A percentile compares a stretch with the other conserved stretches of the same genome.
Evolutionary conservation across 1,140 invertebrate species (phyloP).

Genomic region (Mesaphorura yosii): DNA sequence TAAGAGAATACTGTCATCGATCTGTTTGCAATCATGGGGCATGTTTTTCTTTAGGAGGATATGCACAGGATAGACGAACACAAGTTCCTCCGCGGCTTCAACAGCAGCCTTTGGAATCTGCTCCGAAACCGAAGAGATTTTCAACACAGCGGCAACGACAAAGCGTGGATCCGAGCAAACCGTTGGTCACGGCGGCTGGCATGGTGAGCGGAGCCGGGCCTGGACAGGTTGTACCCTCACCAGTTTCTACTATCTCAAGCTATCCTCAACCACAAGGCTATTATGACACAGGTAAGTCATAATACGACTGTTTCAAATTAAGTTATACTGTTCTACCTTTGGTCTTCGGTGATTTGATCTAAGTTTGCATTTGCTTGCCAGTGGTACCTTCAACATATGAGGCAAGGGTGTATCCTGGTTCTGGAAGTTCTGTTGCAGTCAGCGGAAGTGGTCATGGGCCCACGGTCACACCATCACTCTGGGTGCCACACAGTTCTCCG

Average conservation of each 20-base stretch:
- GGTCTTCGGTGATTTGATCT: constrained; percentile 3
- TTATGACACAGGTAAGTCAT: constrained; percentile 26
- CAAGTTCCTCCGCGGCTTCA: constrained; percentile 37
- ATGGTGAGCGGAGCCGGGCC: constrained; percentile 2
- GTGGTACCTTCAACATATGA: constrained; percentile 21
- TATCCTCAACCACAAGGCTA: constrained; percentile 18
- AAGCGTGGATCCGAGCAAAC: constrained; percentile 1
- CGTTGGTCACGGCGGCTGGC: not conserved
- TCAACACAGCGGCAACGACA: constrained; percentile 56
- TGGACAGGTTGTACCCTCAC: constrained; percentile 7
- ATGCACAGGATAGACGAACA: not conserved
- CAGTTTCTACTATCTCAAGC: constrained; percentile 2
- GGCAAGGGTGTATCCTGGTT: constrained; percentile 22
- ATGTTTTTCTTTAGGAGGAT: no score
- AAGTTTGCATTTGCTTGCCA: constrained; percentile 1
- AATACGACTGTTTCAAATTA: no score
- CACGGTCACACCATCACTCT: constrained; percentile 27
- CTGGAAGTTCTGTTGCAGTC: constrained; percentile 17
- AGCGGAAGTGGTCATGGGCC: constrained; percentile 8
- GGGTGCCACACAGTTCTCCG: constrained; percentile 25
- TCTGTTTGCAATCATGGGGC: no score
- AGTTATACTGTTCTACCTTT: not conserved
- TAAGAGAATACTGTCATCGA: no score
- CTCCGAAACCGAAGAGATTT: constrained; percentile 57
- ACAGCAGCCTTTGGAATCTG: constrained; percentile 36